A percentile compares a stretch with the other conserved stretches of the same genome.
These are phyloP conservation scores for Chaetophractus vellerosus DNA, from an alignment of 2,797 vertebrate genomes.

Conservation along the genomic window DNA sequence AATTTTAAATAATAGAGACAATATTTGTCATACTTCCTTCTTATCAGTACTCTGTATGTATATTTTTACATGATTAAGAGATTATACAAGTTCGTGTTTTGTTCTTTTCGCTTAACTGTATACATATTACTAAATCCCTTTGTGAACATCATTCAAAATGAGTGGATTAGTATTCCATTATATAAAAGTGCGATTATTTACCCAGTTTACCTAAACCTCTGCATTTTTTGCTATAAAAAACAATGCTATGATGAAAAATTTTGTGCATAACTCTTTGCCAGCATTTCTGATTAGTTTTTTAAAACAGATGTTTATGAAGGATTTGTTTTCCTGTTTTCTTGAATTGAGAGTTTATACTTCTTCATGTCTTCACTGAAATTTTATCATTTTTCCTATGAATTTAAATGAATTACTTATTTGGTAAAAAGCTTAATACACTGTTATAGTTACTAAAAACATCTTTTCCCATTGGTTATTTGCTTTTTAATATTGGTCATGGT, in stretches of 20 bases:
- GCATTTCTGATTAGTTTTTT: constrained; percentile 41
- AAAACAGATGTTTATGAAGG: constrained; percentile 2
- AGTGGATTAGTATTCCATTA: not conserved
- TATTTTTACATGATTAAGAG: constrained; percentile 36
- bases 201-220: not conserved
- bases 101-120: constrained; percentile 29
- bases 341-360: not conserved
- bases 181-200: not conserved
- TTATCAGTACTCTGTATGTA: not conserved
- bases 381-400: not conserved
- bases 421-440: constrained; percentile 10
- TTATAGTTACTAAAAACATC: not conserved
- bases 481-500: not conserved
- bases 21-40: constrained; percentile 49
- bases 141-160: not conserved
- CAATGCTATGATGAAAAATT: not conserved
- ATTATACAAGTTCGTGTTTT: constrained; percentile 31
- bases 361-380: not conserved
- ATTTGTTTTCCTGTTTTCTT: constrained; percentile 1
- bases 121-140: not conserved
- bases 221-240: not conserved
- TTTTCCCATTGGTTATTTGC: constrained; percentile 31
- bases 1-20: constrained; percentile 61
- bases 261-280: not conserved
- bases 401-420: not conserved